Evolutionary conservation across 92 coral and sea anemone species (phyloP), one percentile per base, ranked within the genome.

Genomic region (Bergia puertoricense): DNA sequence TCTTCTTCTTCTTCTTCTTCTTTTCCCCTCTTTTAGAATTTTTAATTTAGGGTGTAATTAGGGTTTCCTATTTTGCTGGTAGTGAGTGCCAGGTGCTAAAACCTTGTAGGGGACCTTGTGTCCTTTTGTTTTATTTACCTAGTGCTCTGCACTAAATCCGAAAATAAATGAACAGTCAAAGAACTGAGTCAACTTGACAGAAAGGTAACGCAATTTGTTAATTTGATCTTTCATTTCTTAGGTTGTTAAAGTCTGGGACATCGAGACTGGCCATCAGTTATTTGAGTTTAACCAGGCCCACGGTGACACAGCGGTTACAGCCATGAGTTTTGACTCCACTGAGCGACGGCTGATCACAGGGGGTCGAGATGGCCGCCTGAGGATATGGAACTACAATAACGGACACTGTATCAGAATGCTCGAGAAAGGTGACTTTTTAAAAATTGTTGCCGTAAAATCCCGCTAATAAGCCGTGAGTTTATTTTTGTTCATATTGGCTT

Each of bases 331-430:
- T 92, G 99, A 97, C 90, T 97, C 99, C 0, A 95, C 98, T 3
- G 99, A 97, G 51, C 91, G 99, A 89, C 95, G 99, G 74, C 91
- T 97, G 81, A 95, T 97, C 73, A 94, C 98, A 0, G 99, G 99
- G 20, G 99, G 99, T 36, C 90, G 99, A 73, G 99, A 97, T 80
- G 99, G 99, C 7, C 92, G 95, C 74, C 95, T 97, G 39, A 91
- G 98, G 73, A 95, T 97, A 90, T 97, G 99, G 99, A 97, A 97
- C 77, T 97, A 97, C 87, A 97, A 97, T 89, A 97, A 97, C 78
- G 99, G 99, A 1, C 99, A 97, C 84, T 97, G 99, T 45, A 89
- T 97, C 10, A 87, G 99, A 88, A 95, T 96, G 50, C 90, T 97
- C n/a, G 95, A 97, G 85, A 97, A 97, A 97, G 92, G 99, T 97